These are phyloP conservation scores for Neogobius melanostomus DNA, from an alignment of 2,113 vertebrate species.

Conservation along the genomic window DNA sequence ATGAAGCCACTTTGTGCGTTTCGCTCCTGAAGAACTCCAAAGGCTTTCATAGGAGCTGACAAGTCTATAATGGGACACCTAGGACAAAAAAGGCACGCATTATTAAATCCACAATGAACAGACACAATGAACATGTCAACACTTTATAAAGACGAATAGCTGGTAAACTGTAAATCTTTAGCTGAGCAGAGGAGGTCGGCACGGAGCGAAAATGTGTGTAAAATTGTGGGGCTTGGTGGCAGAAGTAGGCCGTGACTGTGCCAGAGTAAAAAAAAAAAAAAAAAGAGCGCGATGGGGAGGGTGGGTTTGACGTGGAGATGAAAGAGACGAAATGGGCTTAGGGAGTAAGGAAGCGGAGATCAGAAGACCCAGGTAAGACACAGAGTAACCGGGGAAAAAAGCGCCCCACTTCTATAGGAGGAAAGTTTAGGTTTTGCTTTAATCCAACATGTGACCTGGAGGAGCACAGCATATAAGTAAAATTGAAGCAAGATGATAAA, in stretches of 20 bases:
- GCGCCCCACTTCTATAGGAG: background rate
- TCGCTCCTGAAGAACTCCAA: background rate
- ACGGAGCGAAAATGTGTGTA: background rate
- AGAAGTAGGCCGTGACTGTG: slow-evolving; percentile 34
- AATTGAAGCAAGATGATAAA: slow-evolving; percentile 3
- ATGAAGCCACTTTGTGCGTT: background rate
- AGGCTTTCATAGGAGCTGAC: background rate
- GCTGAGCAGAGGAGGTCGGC: background rate
- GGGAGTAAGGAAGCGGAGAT: slow-evolving; percentile 11
- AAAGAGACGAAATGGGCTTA: slow-evolving; percentile 1
- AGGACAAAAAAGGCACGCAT: background rate
- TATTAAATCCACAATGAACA: background rate
- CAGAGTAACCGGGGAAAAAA: slow-evolving; percentile 2
- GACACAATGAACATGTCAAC: background rate
- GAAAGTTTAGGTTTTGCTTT: background rate
- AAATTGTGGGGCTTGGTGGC: slow-evolving; percentile 2
- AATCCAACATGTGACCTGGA: background rate
- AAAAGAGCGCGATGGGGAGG: background rate
- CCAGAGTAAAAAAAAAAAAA: background rate
- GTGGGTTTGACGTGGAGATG: slow-evolving; percentile 3
- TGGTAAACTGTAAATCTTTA: background rate
- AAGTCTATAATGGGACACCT: background rate
- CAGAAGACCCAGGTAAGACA: slow-evolving; percentile 9
- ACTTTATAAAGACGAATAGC: background rate
- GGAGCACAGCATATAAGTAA: background rate